phyloP scores from a whole-genome alignment of 2,888 invertebrate species.

The Mamestra brassicae region DNA sequence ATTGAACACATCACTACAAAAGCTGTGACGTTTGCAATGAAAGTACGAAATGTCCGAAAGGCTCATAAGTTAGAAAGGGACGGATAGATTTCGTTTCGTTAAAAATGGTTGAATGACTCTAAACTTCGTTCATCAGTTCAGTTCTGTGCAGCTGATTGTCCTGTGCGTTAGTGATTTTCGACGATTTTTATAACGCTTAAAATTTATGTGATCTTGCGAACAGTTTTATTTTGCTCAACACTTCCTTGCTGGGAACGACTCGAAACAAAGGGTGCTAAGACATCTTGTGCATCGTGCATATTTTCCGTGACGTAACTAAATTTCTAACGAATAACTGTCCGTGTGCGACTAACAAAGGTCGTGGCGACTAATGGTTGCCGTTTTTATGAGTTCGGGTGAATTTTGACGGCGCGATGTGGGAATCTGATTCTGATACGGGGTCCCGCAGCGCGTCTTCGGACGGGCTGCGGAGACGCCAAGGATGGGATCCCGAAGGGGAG shows the following conservation, averaged over 20 bases:
- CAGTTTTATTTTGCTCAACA: slow-evolving; percentile 20
- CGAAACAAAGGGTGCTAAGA: slow-evolving; percentile 35
- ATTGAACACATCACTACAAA: slow-evolving; percentile 41
- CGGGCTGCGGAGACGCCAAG: slow-evolving; percentile 87
- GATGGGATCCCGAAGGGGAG: slow-evolving; percentile 89
- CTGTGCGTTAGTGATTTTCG: slow-evolving; percentile 60
- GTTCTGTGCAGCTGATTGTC: slow-evolving; percentile 69
- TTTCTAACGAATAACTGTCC: slow-evolving; percentile 80
- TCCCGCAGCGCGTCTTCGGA: slow-evolving; percentile 87
- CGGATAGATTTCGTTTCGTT: slow-evolving; percentile 11
- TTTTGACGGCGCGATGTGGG: slow-evolving; percentile 85
- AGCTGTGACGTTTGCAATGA: slow-evolving; percentile 52
- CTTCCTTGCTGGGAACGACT: slow-evolving; percentile 32
- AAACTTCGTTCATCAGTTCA: slow-evolving; percentile 71
- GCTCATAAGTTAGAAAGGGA: slow-evolving; percentile 49
- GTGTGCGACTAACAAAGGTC: slow-evolving; percentile 79
- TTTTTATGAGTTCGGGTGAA: slow-evolving; percentile 74
- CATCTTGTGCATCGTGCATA: slow-evolving; percentile 61
- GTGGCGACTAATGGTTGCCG: slow-evolving; percentile 79
- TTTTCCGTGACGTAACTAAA: slow-evolving; percentile 88
- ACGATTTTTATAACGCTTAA: slow-evolving; percentile 45
- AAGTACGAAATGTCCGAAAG: slow-evolving; percentile 20
- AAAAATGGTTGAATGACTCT: slow-evolving; percentile 58
- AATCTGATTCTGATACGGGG: slow-evolving; percentile 86
- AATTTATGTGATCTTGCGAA: slow-evolving; percentile 61